phyloP scores from a whole-genome alignment of 2,113 vertebrate species.

The Zapornia atra region DNA sequence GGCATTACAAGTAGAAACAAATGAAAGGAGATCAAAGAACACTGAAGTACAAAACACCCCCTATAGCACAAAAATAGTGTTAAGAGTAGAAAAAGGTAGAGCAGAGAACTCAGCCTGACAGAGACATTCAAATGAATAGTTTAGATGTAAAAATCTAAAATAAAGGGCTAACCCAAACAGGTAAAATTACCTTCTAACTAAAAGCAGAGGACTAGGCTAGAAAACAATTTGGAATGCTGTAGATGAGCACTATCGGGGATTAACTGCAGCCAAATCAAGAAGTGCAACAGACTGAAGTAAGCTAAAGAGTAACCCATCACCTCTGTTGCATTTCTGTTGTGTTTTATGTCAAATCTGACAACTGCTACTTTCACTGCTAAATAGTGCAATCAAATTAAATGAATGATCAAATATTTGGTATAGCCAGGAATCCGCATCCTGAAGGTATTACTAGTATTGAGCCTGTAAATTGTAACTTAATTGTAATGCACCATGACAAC shows the following conservation, averaged over 20 bases:
- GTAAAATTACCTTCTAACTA: neutral
- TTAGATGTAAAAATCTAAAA: neutral
- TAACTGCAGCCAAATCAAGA: neutral
- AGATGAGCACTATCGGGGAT: neutral
- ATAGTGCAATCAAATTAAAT: neutral
- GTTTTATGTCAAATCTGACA: neutral
- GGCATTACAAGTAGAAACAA: neutral
- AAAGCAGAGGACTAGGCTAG: neutral
- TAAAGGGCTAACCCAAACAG: neutral
- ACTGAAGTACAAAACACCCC: neutral
- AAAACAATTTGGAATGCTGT: neutral
- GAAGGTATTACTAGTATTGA: neutral
- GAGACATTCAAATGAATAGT: neutral
- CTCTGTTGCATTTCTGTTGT: fast-evolving
- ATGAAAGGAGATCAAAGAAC: neutral
- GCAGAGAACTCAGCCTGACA: neutral
- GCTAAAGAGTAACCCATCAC: neutral
- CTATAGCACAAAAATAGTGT: neutral
- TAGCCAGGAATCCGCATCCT: neutral
- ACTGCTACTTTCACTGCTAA: neutral
- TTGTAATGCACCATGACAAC: neutral
- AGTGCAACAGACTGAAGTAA: neutral
- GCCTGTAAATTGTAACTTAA: neutral
- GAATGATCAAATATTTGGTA: neutral
- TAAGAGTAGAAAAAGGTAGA: neutral